phyloP scores from a whole-genome alignment of 2,888 invertebrate species.

The Hirudinaria manillensis region DNA sequence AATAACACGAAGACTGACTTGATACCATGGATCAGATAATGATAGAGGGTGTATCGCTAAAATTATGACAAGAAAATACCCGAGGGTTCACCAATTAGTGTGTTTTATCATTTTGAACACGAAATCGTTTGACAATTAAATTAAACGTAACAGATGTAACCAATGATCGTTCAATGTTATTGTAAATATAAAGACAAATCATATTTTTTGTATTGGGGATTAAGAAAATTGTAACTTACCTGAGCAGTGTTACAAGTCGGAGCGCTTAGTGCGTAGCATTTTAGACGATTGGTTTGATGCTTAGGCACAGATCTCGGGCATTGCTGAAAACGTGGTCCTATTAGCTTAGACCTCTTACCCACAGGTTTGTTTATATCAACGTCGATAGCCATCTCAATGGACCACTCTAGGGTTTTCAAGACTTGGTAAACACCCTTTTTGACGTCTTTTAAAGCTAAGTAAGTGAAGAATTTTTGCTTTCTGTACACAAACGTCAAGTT shows the following conservation, averaged over 20 bases:
- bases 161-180: no score
- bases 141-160: no score
- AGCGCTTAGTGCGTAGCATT: neutral
- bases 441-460: conserved; percentile 53
- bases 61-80: no score
- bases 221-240: no score
- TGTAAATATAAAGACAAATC: no score
- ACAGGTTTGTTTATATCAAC: conserved; percentile 48
- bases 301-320: neutral
- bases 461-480: conserved; percentile 53
- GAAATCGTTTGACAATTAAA: no score
- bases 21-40: no score
- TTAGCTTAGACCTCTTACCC: conserved; percentile 47
- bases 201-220: no score
- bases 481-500: conserved; percentile 51
- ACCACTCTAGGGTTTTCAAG: conserved; percentile 49
- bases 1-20: no score
- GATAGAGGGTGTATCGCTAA: no score
- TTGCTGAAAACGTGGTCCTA: conserved; percentile 29
- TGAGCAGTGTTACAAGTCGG: neutral
- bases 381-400: conserved; percentile 50
- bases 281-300: neutral
- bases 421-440: conserved; percentile 48
- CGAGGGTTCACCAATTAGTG: no score
- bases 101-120: no score